Percentiles rank a stretch among this genome's conserved stretches.
phyloP scores from a whole-genome alignment of 2,113 vertebrate species.

The Lipophrys pholis region DNA sequence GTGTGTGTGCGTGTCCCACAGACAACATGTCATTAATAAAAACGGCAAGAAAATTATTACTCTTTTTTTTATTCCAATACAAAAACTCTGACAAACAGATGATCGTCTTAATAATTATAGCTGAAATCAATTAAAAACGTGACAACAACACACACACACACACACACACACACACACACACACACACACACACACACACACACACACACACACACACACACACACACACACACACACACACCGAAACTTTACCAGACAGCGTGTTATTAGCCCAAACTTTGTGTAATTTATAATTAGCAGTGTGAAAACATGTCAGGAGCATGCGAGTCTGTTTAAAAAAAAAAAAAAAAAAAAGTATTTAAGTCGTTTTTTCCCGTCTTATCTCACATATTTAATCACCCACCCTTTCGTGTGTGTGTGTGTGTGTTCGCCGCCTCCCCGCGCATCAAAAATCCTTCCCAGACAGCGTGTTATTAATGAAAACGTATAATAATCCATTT shows the following conservation, averaged over 20 bases:
- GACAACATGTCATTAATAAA: slow-evolving; percentile 79
- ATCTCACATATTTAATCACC: neutral
- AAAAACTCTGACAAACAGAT: slow-evolving; percentile 25
- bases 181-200: no score
- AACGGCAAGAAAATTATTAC: slow-evolving; percentile 64
- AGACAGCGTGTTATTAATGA: slow-evolving; percentile 81
- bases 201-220: no score
- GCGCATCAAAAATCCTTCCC: slow-evolving; percentile 54
- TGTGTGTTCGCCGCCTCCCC: slow-evolving; percentile 35
- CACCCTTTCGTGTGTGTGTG: slow-evolving; percentile 13
- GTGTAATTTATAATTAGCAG: slow-evolving; percentile 71
- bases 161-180: no score
- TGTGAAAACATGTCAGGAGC: slow-evolving; percentile 58
- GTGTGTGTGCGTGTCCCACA: slow-evolving; percentile 24
- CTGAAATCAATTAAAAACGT: slow-evolving; percentile 75
- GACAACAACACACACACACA: slow-evolving; percentile 44
- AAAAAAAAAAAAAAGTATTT: slow-evolving; percentile 3
- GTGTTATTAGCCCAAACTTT: slow-evolving; percentile 74
- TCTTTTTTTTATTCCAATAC: slow-evolving; percentile 47
- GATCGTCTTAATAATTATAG: slow-evolving; percentile 68
- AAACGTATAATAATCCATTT: slow-evolving; percentile 83
- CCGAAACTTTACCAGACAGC: slow-evolving; percentile 65
- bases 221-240: slow-evolving; percentile 6
- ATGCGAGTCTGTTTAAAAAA: slow-evolving; percentile 4
- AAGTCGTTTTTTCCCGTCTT: slow-evolving; percentile 18